A percentile compares a stretch with the other conserved stretches of the same genome.
Evolutionary conservation across 2,888 invertebrate species (phyloP).

Genomic region (Eugnorisma glareosa): DNA sequence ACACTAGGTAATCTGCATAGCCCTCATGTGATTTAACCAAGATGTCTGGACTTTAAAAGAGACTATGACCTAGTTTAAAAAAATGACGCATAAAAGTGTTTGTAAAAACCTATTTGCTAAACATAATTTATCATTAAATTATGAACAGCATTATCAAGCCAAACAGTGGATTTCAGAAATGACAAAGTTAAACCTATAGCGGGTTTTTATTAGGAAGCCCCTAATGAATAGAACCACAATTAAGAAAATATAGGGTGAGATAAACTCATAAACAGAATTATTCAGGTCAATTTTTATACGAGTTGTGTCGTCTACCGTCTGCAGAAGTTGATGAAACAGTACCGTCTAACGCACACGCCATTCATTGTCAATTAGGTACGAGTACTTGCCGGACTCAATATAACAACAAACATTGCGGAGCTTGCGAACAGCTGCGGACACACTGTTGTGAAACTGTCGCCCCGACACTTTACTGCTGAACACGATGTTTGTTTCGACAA

Average conservation of each 20-base stretch:
- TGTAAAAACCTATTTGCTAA: too few species aligned
- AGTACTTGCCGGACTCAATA: slow-evolving; percentile 37
- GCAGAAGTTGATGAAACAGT: slow-evolving; percentile 16
- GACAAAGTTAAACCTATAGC: background rate
- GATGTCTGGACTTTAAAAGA: too few species aligned
- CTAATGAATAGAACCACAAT: background rate
- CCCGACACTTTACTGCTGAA: background rate
- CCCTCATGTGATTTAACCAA: too few species aligned
- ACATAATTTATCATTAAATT: background rate
- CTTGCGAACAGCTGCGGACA: slow-evolving; percentile 36
- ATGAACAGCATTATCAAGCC: background rate
- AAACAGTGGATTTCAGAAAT: background rate
- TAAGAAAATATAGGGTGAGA: background rate
- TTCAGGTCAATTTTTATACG: background rate
- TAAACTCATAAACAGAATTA: background rate
- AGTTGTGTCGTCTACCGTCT: background rate
- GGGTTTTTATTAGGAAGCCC: background rate
- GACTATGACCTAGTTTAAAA: too few species aligned
- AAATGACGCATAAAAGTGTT: too few species aligned
- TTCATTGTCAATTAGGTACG: slow-evolving; percentile 18
- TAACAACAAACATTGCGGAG: slow-evolving; percentile 39
- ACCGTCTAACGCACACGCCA: slow-evolving; percentile 15
- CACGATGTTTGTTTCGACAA: slow-evolving; percentile 11
- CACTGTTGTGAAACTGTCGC: slow-evolving; percentile 1
- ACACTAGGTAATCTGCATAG: too few species aligned